Conservation (phyloP, 2,797 vertebrate genomes). For the Erpetoichthys calabaricus region DNA sequence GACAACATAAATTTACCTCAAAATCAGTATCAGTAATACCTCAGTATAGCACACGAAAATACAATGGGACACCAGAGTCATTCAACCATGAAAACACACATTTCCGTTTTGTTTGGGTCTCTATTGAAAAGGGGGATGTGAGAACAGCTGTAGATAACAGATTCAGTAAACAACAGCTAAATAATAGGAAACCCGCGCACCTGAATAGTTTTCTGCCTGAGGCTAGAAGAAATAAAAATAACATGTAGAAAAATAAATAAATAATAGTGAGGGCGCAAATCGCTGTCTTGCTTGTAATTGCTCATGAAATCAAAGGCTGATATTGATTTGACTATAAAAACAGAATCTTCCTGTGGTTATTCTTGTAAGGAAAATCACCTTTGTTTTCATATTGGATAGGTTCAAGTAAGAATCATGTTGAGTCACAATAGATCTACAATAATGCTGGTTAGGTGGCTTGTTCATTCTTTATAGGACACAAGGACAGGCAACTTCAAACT, state of each 20-base stretch:
- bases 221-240: conserved; percentile 2
- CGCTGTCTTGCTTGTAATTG: background rate
- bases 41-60: conserved; percentile 10
- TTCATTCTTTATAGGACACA: too few relatives aligned
- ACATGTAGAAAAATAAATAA: background rate
- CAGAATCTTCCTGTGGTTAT: background rate
- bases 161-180: background rate
- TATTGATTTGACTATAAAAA: background rate
- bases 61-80: conserved; percentile 17
- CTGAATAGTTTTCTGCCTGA: conserved; percentile 1
- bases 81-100: conserved; percentile 4
- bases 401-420: background rate
- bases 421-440: background rate
- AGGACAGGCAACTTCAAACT: too few relatives aligned
- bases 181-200: conserved; percentile 2
- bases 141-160: conserved; percentile 6
- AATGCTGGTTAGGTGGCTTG: too few relatives aligned
- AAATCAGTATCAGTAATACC: too few relatives aligned
- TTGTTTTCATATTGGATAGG: background rate
- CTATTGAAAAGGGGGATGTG: background rate
- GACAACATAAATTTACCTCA: too few relatives aligned
- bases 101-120: conserved; percentile 5
- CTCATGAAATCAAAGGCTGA: background rate
- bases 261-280: conserved; percentile 3
- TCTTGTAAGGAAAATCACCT: background rate